phyloP scores from a whole-genome alignment of 2,113 vertebrate species.

The Chlorodrepanis virens region DNA sequence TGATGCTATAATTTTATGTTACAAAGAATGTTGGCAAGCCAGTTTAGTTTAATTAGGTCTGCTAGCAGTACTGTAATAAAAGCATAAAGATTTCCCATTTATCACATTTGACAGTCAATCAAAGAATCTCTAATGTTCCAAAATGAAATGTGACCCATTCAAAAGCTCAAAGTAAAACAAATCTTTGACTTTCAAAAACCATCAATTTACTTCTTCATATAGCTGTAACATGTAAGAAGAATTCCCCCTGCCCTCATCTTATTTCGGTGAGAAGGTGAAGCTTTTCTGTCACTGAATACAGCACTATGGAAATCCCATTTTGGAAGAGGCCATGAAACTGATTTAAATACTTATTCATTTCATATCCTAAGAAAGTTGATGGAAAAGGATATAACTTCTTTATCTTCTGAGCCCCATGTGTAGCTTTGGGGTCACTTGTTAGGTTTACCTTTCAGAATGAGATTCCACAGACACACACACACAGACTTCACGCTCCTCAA shows the following conservation, averaged over 20 bases:
- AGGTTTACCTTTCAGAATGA: neutral
- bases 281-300: neutral
- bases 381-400: neutral
- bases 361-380: neutral
- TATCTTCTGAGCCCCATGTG: neutral
- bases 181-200: conserved; percentile 5
- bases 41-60: conserved; percentile 77
- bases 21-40: conserved; percentile 62
- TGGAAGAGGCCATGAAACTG: neutral
- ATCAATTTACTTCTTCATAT: conserved; percentile 5
- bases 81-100: conserved; percentile 79
- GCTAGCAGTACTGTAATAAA: conserved; percentile 73
- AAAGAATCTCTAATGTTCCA: conserved; percentile 68
- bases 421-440: neutral
- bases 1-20: conserved; percentile 65
- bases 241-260: neutral
- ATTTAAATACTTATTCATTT: neutral
- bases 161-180: conserved; percentile 61
- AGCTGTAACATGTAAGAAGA: neutral
- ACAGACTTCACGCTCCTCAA: rapidly evolving
- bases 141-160: conserved; percentile 75
- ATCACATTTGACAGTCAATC: conserved; percentile 79
- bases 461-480: rapidly evolving
- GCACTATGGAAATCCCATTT: neutral
- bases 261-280: neutral